Conservation (phyloP, 2,888 invertebrate genomes). For the Dasypolia templi region DNA sequence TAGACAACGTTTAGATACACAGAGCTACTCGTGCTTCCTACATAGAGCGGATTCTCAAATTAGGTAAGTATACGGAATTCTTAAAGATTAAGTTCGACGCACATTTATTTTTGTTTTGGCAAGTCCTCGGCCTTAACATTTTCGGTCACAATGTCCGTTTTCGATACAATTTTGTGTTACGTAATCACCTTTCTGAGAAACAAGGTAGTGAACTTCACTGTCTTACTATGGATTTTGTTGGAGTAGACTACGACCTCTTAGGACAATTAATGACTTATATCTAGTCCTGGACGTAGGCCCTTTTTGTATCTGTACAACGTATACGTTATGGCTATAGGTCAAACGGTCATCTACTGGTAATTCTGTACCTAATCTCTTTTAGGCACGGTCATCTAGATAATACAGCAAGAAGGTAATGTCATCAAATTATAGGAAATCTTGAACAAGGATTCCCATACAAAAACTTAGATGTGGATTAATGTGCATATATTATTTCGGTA, state of each 20-base stretch:
- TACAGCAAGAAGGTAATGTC: neutral
- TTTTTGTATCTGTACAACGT: neutral
- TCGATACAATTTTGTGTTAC: conserved; percentile 22
- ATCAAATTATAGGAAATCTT: neutral
- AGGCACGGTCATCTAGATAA: neutral
- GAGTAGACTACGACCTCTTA: conserved; percentile 15
- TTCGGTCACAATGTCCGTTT: conserved; percentile 10
- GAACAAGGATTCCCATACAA: neutral
- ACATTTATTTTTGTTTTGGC: neutral
- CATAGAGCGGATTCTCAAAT: neutral
- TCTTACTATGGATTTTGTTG: neutral
- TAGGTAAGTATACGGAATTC: conserved; percentile 3
- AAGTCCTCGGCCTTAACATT: conserved; percentile 41
- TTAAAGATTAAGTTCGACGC: neutral
- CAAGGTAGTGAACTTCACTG: conserved; percentile 31
- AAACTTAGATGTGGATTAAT: neutral
- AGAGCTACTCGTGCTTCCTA: neutral
- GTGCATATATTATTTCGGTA: neutral
- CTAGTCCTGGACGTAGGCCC: too few species aligned
- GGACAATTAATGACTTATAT: neutral
- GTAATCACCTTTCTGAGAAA: conserved; percentile 20
- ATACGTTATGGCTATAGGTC: neutral
- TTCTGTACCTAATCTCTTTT: neutral
- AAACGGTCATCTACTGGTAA: neutral
- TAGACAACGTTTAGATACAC: neutral